phyloP scores from a whole-genome alignment of 2,888 invertebrate species.

The Neoitamus cyanurus region DNA sequence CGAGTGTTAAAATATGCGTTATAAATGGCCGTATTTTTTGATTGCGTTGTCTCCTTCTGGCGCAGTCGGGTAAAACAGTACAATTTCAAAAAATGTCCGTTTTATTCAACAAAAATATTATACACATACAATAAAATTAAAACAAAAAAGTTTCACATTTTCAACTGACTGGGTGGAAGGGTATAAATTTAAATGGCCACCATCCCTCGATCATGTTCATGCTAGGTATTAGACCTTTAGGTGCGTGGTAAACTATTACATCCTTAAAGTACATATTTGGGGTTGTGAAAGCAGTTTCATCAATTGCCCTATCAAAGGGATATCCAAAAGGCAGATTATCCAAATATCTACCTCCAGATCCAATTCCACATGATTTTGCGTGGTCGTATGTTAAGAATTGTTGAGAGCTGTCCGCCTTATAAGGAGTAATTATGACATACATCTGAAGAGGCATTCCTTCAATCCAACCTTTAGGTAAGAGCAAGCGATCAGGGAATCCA shows the following conservation, averaged over 20 bases:
- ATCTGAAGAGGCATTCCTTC: conserved; percentile 74
- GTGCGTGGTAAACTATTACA: conserved; percentile 68
- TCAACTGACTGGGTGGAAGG: no score
- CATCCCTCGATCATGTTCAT: conserved; percentile 58
- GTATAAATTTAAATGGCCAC: background rate
- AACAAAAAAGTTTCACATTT: no score
- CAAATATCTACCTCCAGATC: conserved; percentile 67
- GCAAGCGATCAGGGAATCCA: conserved; percentile 73
- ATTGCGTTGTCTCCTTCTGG: no score
- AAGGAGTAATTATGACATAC: conserved; percentile 71
- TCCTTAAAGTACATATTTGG: conserved; percentile 74
- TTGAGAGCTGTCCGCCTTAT: conserved; percentile 56
- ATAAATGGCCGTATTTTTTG: no score
- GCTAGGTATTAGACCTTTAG: background rate
- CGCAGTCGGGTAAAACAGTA: no score
- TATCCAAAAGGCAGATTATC: conserved; percentile 75
- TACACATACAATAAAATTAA: no score
- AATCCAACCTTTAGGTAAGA: conserved; percentile 73
- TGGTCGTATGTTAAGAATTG: conserved; percentile 66
- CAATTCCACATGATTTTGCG: conserved; percentile 67
- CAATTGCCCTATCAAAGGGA: conserved; percentile 77
- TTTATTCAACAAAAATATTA: no score
- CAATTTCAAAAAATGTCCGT: no score
- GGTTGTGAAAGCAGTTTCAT: conserved; percentile 68
- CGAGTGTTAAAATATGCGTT: no score